Evolutionary conservation across 2,888 invertebrate species (phyloP), one percentile per base, ranked within the genome.

Genomic region (Leptopilina drosophilae): DNA sequence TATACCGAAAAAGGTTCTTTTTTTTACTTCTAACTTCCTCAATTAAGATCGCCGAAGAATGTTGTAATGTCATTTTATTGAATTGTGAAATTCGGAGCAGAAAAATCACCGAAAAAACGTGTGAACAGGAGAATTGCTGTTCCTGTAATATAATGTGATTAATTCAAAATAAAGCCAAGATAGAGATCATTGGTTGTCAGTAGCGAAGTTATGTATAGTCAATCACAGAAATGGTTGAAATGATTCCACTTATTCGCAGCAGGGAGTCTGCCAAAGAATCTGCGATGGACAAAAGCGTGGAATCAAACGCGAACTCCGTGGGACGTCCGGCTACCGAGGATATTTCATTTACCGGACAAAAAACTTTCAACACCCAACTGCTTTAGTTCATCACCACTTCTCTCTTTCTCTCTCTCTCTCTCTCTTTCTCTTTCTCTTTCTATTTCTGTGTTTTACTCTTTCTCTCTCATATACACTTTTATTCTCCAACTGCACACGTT

Each of bases 281-380:
- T 85, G 82, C 85, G 65, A 79, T 76, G 83, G 84, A 86, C 85
- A 89, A 87, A 49, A 88, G 87, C 85, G 84, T 87, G 85, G 87
- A 87, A 85, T 86, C 87, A 88, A 88, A 87, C 87, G 87, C 85
- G 85, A 84, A 86, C 89, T 83, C 90, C 80, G 86, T 88, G 85
- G 89, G 90, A 88, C 84, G 88, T 85, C 89, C 85, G 78, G 88
- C 90, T 90, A 90, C 89, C 87, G 90, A 88, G 88, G 89, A 91
- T 90, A 90, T 90, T 91, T 90, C 90, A 91, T 91, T 91, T 88
- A 89, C 87, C 84, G 84, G 86, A 88, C 88, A 88, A 89, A 89
- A 89, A 83, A 82, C 78, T 67, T 80, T 75, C 75, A 66, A 59
- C 76, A 64, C 78, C 4, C 69, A 78, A 56, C 77, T 12, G 49